A percentile compares a stretch with the other conserved stretches of the same genome.
Evolutionary conservation across 2,888 invertebrate species (phyloP).

Genomic region (Lasioglossum pauxillum): DNA sequence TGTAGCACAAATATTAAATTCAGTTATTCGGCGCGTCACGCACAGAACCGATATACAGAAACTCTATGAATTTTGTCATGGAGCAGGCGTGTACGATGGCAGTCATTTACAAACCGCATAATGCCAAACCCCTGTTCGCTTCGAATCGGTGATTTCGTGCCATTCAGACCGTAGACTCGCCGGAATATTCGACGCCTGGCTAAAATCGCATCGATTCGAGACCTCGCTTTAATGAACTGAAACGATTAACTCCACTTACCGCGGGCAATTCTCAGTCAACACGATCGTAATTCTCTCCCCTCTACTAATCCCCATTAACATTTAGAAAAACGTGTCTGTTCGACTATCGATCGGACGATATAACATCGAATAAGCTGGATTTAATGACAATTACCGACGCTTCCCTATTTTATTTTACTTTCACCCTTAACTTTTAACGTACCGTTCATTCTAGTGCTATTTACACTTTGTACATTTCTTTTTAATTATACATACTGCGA

Average conservation of each 20-base stretch:
- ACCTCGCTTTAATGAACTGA: slow-evolving; percentile 53
- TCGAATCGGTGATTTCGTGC: slow-evolving; percentile 65
- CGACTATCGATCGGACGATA: neutral
- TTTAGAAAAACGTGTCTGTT: neutral
- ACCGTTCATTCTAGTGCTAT: neutral
- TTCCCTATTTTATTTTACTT: neutral
- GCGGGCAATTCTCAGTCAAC: slow-evolving; percentile 50
- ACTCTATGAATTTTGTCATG: slow-evolving; percentile 51
- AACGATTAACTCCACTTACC: slow-evolving; percentile 60
- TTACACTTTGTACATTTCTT: neutral
- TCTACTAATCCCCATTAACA: slow-evolving; percentile 15
- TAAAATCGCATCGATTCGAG: slow-evolving; percentile 56
- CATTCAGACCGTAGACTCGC: slow-evolving; percentile 56
- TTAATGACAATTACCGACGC: neutral
- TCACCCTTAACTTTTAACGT: neutral
- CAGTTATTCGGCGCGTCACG: slow-evolving; percentile 36
- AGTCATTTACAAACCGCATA: slow-evolving; percentile 69
- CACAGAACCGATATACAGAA: slow-evolving; percentile 20
- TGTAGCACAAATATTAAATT: slow-evolving; percentile 26
- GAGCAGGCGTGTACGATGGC: slow-evolving; percentile 33
- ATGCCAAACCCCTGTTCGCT: slow-evolving; percentile 65
- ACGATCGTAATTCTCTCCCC: slow-evolving; percentile 26
- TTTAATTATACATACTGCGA: neutral
- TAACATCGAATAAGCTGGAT: neutral
- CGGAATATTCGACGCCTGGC: slow-evolving; percentile 54